Conservation (phyloP, 2,113 vertebrate genomes). For the Solenodon paradoxus region DNA sequence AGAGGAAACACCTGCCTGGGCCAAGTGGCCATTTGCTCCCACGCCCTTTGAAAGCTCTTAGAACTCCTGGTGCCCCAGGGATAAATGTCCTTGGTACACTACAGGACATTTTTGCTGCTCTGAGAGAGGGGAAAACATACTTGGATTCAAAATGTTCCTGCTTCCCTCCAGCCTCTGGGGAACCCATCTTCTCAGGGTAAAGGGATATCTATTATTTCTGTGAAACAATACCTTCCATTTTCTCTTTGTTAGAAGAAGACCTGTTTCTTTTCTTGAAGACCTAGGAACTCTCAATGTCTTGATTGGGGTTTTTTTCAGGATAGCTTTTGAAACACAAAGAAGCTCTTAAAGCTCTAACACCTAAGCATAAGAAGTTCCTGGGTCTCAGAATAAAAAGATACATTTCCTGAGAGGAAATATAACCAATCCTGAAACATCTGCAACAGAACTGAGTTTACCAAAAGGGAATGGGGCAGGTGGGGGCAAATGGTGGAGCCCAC, state of each 20-base stretch:
- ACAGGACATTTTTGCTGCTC: neutral
- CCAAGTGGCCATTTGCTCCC: neutral
- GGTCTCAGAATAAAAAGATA: neutral
- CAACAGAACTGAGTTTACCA: no score
- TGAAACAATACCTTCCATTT: neutral
- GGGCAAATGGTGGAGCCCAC: no score
- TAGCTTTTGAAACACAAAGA: neutral
- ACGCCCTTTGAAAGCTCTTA: neutral
- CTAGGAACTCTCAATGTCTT: neutral
- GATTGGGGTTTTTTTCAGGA: neutral
- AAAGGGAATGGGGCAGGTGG: no score
- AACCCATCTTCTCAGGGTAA: neutral
- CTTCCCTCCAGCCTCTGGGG: neutral
- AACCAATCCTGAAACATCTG: no score
- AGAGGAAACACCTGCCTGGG: neutral
- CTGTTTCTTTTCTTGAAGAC: neutral
- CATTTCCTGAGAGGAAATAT: no score
- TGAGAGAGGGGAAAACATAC: neutral
- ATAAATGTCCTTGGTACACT: neutral
- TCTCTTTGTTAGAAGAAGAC: neutral
- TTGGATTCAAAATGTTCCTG: neutral
- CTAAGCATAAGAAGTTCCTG: neutral
- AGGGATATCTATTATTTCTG: neutral
- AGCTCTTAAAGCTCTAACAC: neutral
- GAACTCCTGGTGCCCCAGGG: neutral